Conservation (phyloP, 92 coral and sea anemone species). For the Palythoa caribaeorum region DNA sequence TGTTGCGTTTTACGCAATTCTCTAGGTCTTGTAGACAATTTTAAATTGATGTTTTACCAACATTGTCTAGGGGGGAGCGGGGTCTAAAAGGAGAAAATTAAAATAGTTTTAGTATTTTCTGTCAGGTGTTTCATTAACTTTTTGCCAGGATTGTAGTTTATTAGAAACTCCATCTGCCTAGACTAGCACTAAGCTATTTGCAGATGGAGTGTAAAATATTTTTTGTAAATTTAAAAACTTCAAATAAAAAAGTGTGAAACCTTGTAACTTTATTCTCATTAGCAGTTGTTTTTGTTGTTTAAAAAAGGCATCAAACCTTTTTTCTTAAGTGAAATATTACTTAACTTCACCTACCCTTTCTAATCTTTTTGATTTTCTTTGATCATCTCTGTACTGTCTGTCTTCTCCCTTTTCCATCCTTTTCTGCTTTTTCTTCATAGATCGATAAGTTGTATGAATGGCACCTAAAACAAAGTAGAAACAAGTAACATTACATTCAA, state of each 20-base stretch:
- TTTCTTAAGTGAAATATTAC: not conserved
- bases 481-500: not conserved
- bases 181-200: too few species aligned
- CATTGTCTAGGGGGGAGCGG: too few species aligned
- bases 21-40: too few species aligned
- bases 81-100: too few species aligned
- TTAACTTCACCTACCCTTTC: slow-evolving; percentile 13
- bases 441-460: not conserved
- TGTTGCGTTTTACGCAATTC: too few species aligned
- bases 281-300: not conserved
- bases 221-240: too few species aligned
- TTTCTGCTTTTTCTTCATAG: not conserved
- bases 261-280: not conserved
- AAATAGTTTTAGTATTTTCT: too few species aligned
- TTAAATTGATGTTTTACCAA: too few species aligned
- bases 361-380: slow-evolving; percentile 1
- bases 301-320: not conserved
- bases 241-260: not conserved
- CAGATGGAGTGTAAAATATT: too few species aligned
- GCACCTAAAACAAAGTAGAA: not conserved
- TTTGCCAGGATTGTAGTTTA: too few species aligned
- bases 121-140: too few species aligned
- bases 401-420: not conserved
- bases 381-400: not conserved
- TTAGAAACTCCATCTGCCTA: too few species aligned